Conservation (phyloP, 2,113 vertebrate species). For the Boulengeromyrus knoepffleri region DNA sequence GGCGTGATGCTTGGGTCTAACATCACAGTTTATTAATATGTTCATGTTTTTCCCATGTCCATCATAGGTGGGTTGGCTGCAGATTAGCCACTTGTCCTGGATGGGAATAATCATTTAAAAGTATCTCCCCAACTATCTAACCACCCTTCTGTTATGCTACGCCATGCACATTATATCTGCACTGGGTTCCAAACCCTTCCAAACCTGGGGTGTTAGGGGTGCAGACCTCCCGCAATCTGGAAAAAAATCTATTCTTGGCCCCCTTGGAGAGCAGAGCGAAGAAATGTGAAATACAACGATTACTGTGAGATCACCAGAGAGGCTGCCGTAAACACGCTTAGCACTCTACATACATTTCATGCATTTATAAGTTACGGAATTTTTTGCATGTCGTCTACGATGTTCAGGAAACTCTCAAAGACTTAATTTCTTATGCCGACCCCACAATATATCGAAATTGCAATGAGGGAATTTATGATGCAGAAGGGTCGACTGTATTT, state of each 20-base stretch:
- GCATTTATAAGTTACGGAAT: background rate
- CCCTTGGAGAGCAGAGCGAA: background rate
- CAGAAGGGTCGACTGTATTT: background rate
- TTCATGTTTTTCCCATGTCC: background rate
- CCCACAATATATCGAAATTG: background rate
- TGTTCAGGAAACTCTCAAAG: background rate
- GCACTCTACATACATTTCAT: background rate
- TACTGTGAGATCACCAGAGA: background rate
- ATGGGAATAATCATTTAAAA: background rate
- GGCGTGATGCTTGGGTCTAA: background rate
- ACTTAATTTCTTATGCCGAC: background rate
- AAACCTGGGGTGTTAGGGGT: background rate
- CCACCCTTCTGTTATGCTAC: background rate
- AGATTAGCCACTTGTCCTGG: background rate
- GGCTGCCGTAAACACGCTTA: background rate
- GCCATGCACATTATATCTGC: background rate
- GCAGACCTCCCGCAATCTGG: background rate
- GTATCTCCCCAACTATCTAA: background rate
- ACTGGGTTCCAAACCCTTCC: background rate
- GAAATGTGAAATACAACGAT: background rate
- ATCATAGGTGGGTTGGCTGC: background rate
- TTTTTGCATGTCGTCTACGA: background rate
- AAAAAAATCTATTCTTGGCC: background rate
- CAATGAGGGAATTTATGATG: background rate
- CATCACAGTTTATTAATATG: background rate